Conservation (phyloP, 2,888 invertebrate genomes). For the Drosophila maculinotata region DNA sequence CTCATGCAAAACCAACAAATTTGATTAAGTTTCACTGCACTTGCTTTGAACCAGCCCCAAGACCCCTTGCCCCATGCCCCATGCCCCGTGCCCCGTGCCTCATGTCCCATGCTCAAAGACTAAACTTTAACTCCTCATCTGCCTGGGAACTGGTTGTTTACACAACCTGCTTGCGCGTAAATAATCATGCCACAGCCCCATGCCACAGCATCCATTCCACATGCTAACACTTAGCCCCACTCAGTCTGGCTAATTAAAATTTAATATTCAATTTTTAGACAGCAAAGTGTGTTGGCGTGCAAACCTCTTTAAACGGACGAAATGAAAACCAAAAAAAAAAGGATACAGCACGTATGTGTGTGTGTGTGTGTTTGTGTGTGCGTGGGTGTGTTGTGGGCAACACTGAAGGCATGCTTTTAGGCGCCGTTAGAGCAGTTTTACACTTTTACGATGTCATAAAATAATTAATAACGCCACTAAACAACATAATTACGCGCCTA, state of each 20-base stretch:
- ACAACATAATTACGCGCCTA: conserved; percentile 78
- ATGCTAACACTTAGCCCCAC: conserved; percentile 47
- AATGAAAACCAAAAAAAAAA: conserved; percentile 21
- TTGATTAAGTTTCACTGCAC: conserved; percentile 35
- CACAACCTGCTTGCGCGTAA: conserved; percentile 39
- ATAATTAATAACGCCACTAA: conserved; percentile 81
- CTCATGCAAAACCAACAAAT: conserved; percentile 26
- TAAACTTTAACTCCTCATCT: conserved; percentile 7
- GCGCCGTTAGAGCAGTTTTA: conserved; percentile 61
- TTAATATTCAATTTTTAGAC: conserved; percentile 74
- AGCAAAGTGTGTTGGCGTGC: conserved; percentile 43
- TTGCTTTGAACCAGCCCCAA: conserved; percentile 18
- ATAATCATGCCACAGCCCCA: conserved; percentile 40
- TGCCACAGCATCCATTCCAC: conserved; percentile 15
- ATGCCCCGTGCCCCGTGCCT: no score
- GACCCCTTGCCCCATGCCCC: background rate
- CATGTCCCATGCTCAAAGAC: background rate
- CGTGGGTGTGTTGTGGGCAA: conserved; percentile 37
- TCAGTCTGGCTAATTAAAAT: conserved; percentile 70
- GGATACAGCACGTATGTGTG: conserved; percentile 14
- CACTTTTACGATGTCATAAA: conserved; percentile 78
- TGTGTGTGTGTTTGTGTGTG: conserved; percentile 9
- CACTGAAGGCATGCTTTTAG: conserved; percentile 72
- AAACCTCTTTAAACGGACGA: conserved; percentile 46
- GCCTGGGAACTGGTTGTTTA: conserved; percentile 27